A percentile compares a stretch with the other conserved stretches of the same genome.
Evolutionary conservation across 2,797 vertebrate species (phyloP).

Genomic region (Hypotaenidia okinawae): DNA sequence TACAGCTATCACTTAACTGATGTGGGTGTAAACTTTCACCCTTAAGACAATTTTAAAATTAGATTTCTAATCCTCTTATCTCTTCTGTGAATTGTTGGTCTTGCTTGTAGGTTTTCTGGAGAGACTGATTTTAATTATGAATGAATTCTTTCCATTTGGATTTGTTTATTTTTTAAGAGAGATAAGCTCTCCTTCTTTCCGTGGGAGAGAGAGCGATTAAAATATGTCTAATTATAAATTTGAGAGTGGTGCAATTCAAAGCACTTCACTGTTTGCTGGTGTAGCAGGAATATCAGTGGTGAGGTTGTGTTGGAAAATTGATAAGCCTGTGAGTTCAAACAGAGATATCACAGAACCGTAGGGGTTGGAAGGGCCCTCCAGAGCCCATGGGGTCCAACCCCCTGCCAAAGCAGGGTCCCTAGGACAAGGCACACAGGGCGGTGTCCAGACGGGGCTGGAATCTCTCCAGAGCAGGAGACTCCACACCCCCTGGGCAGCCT

Average conservation of each 20-base stretch:
- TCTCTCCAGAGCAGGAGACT: too few relatives aligned
- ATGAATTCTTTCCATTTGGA: conserved; percentile 72
- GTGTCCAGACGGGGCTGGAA: too few relatives aligned
- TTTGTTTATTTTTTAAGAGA: conserved; percentile 69
- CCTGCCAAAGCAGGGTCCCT: too few relatives aligned
- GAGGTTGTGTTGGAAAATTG: background rate
- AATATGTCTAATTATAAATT: conserved; percentile 64
- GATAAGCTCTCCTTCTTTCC: conserved; percentile 72
- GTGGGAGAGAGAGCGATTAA: conserved; percentile 56
- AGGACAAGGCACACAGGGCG: too few relatives aligned
- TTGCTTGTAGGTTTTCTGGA: conserved; percentile 68
- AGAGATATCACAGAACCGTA: background rate
- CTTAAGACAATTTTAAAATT: conserved; percentile 51
- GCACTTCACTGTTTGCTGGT: conserved; percentile 18
- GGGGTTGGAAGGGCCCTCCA: too few relatives aligned
- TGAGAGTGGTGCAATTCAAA: conserved; percentile 31
- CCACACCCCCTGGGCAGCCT: too few relatives aligned
- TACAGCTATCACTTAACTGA: conserved; percentile 30
- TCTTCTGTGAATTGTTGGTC: conserved; percentile 48
- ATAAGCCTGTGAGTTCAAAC: background rate
- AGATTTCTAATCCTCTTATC: conserved; percentile 73
- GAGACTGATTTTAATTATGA: conserved; percentile 74
- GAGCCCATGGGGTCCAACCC: too few relatives aligned
- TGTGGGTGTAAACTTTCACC: conserved; percentile 63
- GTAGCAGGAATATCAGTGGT: background rate